Evolutionary conservation across 2,888 invertebrate species (phyloP).

Genomic region (Patella depressa): DNA sequence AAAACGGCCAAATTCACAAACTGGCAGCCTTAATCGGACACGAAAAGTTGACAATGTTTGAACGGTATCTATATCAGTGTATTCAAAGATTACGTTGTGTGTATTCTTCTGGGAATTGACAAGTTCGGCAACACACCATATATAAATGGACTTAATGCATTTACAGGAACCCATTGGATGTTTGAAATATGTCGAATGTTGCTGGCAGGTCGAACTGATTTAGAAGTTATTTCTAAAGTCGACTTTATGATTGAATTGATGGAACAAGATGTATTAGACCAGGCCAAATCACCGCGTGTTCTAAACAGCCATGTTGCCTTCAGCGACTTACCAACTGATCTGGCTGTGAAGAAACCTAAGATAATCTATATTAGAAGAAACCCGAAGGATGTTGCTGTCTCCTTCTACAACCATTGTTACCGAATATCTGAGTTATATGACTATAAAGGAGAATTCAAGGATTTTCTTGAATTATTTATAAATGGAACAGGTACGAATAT

Average conservation of each 20-base stretch:
- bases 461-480: conserved; percentile 28
- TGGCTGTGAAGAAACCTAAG: background rate
- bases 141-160: background rate
- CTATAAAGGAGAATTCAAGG: conserved; percentile 30
- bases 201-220: background rate
- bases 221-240: background rate
- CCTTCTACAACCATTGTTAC: conserved; percentile 13
- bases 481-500: conserved; percentile 26
- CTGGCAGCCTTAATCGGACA: too few species aligned
- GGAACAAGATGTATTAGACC: background rate
- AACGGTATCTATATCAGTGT: too few species aligned
- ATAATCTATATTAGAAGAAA: conserved; percentile 2
- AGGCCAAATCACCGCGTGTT: background rate
- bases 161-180: conserved; percentile 1
- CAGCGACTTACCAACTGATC: background rate
- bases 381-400: background rate
- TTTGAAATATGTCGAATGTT: background rate
- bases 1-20: too few species aligned
- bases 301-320: background rate
- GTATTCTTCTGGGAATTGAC: too few species aligned
- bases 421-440: conserved; percentile 29
- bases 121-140: too few species aligned
- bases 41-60: too few species aligned
- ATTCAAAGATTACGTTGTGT: too few species aligned
- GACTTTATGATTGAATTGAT: background rate